Conservation (phyloP, 2,888 invertebrate species). For the Lagria hirta region DNA sequence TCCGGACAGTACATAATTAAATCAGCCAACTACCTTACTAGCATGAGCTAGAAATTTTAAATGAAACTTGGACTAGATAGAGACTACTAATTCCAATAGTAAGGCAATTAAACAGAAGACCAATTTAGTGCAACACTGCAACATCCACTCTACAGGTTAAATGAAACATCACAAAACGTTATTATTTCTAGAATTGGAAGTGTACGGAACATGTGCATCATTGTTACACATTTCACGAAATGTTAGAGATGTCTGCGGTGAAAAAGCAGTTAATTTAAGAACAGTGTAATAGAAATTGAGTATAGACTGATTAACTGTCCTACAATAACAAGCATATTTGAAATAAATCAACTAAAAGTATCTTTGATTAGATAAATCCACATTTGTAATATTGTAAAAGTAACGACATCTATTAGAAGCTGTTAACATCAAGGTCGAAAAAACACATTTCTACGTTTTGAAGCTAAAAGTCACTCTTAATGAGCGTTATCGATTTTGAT, state of each 20-base stretch:
- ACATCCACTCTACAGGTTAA: too few relatives aligned
- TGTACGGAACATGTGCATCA: not conserved
- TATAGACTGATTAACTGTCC: too few relatives aligned
- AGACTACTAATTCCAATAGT: slow-evolving; percentile 19
- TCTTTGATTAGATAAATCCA: too few relatives aligned
- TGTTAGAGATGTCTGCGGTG: slow-evolving; percentile 16
- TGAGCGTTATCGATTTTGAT: too few relatives aligned
- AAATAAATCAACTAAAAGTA: too few relatives aligned
- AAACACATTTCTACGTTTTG: too few relatives aligned
- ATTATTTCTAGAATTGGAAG: slow-evolving; percentile 23
- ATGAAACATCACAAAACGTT: slow-evolving; percentile 28
- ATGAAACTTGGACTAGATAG: slow-evolving; percentile 15
- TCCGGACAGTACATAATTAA: slow-evolving; percentile 8
- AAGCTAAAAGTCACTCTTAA: too few relatives aligned
- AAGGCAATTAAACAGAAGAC: slow-evolving; percentile 25
- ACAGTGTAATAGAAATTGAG: too few relatives aligned
- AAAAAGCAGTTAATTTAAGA: slow-evolving; percentile 32
- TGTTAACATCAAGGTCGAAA: too few relatives aligned
- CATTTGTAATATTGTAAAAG: too few relatives aligned
- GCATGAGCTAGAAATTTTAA: slow-evolving; percentile 7
- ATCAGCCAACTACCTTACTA: slow-evolving; percentile 13
- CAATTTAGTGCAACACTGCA: slow-evolving; percentile 26
- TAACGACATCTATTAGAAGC: too few relatives aligned
- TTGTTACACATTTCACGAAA: slow-evolving; percentile 23
- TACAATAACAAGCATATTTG: too few relatives aligned